These are phyloP conservation scores for Sardinella longiceps DNA, from an alignment of 2,797 vertebrate genomes.

Conservation along the genomic window DNA sequence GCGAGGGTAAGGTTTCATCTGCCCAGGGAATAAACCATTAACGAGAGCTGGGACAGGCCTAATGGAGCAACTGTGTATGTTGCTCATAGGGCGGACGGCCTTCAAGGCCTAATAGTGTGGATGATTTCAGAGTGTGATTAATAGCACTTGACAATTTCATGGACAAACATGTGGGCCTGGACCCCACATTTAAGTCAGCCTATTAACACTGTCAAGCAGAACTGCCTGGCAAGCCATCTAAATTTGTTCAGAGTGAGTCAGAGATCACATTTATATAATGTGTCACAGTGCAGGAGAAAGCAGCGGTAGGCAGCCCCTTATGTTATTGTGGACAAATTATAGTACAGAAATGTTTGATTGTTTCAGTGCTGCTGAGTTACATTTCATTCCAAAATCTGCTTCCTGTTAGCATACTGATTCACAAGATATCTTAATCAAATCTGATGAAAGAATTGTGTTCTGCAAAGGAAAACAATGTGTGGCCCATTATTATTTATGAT, in stretches of 20 bases:
- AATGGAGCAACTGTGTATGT: constrained; percentile 59
- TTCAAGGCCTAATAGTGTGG: constrained; percentile 42
- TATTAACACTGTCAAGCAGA: constrained; percentile 74
- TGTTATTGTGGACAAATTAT: not conserved
- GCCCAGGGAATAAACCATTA: constrained; percentile 80
- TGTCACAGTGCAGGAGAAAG: not conserved
- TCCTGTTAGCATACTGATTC: not conserved
- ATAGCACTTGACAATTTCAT: constrained; percentile 78
- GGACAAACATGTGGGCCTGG: constrained; percentile 76
- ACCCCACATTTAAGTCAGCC: constrained; percentile 75
- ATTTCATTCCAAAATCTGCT: not conserved
- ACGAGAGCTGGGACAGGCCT: constrained; percentile 71
- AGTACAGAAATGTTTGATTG: not conserved
- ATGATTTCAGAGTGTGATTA: constrained; percentile 69
- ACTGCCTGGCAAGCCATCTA: constrained; percentile 68
- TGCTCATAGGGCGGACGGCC: constrained; percentile 44
- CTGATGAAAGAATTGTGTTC: not conserved
- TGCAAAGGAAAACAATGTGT: not conserved
- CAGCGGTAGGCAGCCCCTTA: not conserved
- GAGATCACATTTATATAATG: constrained; percentile 19
- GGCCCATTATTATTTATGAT: not conserved
- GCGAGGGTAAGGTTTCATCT: constrained; percentile 70
- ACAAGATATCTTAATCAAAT: not conserved
- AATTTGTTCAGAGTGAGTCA: constrained; percentile 20
- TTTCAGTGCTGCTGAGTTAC: not conserved